phyloP scores from a whole-genome alignment of 2,113 vertebrate genomes.

The Candoia aspera region DNA sequence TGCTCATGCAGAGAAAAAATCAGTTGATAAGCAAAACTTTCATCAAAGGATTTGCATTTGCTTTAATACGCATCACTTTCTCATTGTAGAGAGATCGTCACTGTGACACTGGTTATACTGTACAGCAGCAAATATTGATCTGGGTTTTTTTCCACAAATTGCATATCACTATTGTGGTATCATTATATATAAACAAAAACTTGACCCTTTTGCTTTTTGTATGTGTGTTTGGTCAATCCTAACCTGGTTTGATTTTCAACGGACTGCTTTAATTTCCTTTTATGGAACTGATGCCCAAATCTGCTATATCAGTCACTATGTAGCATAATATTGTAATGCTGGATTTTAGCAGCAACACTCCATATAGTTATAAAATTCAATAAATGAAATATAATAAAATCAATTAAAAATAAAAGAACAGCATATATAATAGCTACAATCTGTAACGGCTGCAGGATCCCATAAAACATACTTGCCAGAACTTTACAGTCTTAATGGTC shows the following conservation, averaged over 20 bases:
- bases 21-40: conserved; percentile 65
- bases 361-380: not conserved
- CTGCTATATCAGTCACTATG: not conserved
- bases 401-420: conserved; percentile 6
- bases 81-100: conserved; percentile 32
- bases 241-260: conserved; percentile 40
- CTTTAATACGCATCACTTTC: conserved; percentile 45
- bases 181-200: conserved; percentile 45
- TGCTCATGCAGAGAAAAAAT: conserved; percentile 53
- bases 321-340: not conserved
- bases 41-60: conserved; percentile 47
- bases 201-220: conserved; percentile 4
- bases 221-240: not conserved
- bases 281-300: not conserved
- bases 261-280: conserved; percentile 30
- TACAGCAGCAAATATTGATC: conserved; percentile 55
- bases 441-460: not conserved
- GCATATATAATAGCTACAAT: not conserved
- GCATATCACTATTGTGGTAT: conserved; percentile 46
- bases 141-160: conserved; percentile 41
- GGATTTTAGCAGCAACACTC: not conserved
- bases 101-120: conserved; percentile 54
- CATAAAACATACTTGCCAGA: not conserved
- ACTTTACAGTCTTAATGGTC: not conserved
- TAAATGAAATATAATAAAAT: not conserved